These are phyloP conservation scores for Dynastes maya DNA, from an alignment of 2,888 invertebrate genomes.

Conservation along the genomic window DNA sequence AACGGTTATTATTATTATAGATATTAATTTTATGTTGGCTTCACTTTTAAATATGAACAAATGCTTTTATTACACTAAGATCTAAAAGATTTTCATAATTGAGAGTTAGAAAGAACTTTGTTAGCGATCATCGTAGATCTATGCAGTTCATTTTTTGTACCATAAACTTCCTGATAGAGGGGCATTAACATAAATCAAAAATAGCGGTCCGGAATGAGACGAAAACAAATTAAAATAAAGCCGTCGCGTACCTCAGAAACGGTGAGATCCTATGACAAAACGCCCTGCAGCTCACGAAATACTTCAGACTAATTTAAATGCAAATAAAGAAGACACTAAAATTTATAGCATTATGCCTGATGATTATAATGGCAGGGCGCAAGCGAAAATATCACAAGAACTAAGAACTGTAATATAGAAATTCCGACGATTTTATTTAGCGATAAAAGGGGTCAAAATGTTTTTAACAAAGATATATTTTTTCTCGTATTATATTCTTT, in stretches of 20 bases:
- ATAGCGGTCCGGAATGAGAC: conserved; percentile 27
- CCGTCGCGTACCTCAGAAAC: conserved; percentile 8
- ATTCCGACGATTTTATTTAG: not conserved
- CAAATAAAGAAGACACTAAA: conserved; percentile 45
- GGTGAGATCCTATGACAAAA: conserved; percentile 37
- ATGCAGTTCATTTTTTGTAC: not conserved
- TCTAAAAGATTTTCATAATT: too few species aligned
- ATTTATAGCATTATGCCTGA: conserved; percentile 36
- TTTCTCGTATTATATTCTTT: too few species aligned
- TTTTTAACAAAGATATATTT: too few species aligned
- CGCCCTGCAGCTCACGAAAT: conserved; percentile 32
- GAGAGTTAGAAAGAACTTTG: not conserved
- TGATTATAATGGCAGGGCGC: conserved; percentile 27
- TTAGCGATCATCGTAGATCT: not conserved
- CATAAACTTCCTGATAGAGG: conserved; percentile 24
- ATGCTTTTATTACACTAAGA: too few species aligned
- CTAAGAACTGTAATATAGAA: conserved; percentile 8
- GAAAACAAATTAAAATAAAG: conserved; percentile 42
- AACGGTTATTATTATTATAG: too few species aligned
- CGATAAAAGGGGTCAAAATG: too few species aligned
- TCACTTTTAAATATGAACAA: too few species aligned
- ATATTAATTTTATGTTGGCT: too few species aligned
- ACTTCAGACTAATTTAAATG: conserved; percentile 42
- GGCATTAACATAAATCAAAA: conserved; percentile 32
- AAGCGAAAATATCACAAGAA: conserved; percentile 1